Base-by-base conservation (phyloP, 2,113 vertebrate species). In the Heterotilapia buettikoferi region DNA sequence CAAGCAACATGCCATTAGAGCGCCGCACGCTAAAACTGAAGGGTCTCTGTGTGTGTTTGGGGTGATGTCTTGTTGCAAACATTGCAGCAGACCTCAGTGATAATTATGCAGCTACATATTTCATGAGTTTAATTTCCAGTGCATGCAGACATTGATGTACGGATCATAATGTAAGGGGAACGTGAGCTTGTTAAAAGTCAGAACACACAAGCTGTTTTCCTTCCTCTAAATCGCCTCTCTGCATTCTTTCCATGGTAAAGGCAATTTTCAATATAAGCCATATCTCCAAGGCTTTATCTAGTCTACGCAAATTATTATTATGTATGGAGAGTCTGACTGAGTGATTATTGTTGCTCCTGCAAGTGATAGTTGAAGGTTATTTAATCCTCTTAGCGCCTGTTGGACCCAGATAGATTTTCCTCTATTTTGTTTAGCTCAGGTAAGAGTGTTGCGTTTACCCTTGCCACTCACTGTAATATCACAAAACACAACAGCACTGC, bases 321-420 rank as follows among this genome's bases (percentile, higher is more conserved):
- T 90, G 78, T 83, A 85, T 50, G 31, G 33, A 90, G 82, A 89
- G 85, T 61, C 83, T 85, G 79, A 29, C 45, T 68, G 80, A 90
- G 68, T 86, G 85, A 88, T 87, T 84, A 90, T 82, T 93, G 61
- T 68, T 68, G 61, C 81, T 80, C 29, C 71, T 81, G 54, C 33
- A 85, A 80, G 90, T 82, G 82, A 90, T 90, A 90, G 89, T 84
- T 88, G 83, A 92, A 94, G 80, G 91, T 91, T 91, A 82, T 88
- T 91, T 93, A 91, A 92, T 94, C 89, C 87, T 92, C 82, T 91
- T 83, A 83, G 82, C 83, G 87, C 76, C 88, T 83, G 4, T 52
- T 82, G 66, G 82, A 31, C 57, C 45, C 66, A 80, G 88, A 89
- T 88, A 85, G 38, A 85, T 85, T 80, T 85, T 78, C 26, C 26